Conservation (phyloP, 2,888 invertebrate genomes). For the Melanostoma mellinum region DNA sequence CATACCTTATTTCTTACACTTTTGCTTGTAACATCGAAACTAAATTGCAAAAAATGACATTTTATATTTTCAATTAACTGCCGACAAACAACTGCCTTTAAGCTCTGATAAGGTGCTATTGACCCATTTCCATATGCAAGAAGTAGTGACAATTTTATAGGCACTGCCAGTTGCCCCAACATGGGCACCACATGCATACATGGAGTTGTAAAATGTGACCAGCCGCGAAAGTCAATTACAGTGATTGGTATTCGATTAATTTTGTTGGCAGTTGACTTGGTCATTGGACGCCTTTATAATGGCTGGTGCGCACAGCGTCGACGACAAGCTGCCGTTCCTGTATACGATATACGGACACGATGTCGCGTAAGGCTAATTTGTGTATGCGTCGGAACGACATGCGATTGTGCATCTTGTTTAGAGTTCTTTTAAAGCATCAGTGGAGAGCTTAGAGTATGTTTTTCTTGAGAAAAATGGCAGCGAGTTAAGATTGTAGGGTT, state of each 20-base stretch:
- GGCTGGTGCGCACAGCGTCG: background rate
- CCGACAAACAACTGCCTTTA: no score
- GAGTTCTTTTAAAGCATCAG: no score
- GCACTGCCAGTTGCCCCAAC: slow-evolving; percentile 1
- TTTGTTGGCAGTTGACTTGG: slow-evolving; percentile 43
- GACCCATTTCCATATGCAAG: background rate
- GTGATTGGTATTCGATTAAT: slow-evolving; percentile 58
- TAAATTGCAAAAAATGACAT: no score
- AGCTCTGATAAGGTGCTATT: no score
- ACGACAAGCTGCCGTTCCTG: background rate
- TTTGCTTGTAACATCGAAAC: no score
- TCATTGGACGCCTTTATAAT: slow-evolving; percentile 25
- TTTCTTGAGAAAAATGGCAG: no score
- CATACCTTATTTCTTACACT: no score
- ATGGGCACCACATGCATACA: slow-evolving; percentile 1
- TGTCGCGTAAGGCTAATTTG: slow-evolving; percentile 6
- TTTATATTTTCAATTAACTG: no score
- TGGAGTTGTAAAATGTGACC: slow-evolving; percentile 42
- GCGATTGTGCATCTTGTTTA: no score
- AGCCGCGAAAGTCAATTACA: slow-evolving; percentile 50
- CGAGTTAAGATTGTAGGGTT: no score
- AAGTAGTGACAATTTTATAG: slow-evolving; percentile 26
- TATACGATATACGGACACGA: background rate
- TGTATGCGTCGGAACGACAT: no score
- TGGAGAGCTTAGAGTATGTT: no score